Conservation (phyloP, 1,140 invertebrate species). For the Alviniconcha marisindica region DNA sequence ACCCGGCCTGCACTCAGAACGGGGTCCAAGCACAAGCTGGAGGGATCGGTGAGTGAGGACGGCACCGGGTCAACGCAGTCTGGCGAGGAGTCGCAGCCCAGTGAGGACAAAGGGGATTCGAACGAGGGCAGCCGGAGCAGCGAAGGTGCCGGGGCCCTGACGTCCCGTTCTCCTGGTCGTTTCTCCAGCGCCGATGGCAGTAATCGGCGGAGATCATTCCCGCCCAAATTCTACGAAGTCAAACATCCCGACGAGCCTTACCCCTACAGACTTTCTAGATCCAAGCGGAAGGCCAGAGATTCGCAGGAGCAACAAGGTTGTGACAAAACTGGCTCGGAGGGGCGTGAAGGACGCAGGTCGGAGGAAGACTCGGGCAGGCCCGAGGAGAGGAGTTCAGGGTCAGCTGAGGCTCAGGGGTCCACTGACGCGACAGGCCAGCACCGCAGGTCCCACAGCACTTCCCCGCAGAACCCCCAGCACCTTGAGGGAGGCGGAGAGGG, state of each 20-base stretch:
- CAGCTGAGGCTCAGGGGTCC: neutral
- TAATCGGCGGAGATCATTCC: no score
- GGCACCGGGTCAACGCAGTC: no score
- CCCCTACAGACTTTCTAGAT: neutral
- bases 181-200: no score
- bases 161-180: no score
- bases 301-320: neutral
- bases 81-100: no score
- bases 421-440: neutral
- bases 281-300: neutral
- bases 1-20: neutral
- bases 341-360: no score
- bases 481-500: conserved; percentile 17
- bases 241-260: neutral
- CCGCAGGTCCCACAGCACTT: neutral
- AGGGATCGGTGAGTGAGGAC: no score
- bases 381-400: neutral
- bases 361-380: neutral
- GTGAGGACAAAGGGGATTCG: no score
- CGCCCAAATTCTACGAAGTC: neutral
- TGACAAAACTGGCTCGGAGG: no score
- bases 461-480: neutral
- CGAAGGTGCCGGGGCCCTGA: no score
- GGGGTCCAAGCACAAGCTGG: neutral
- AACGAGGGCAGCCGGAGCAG: no score